These are phyloP conservation scores for Falco columbarius DNA, from an alignment of 2,797 vertebrate genomes.

Conservation along the genomic window DNA sequence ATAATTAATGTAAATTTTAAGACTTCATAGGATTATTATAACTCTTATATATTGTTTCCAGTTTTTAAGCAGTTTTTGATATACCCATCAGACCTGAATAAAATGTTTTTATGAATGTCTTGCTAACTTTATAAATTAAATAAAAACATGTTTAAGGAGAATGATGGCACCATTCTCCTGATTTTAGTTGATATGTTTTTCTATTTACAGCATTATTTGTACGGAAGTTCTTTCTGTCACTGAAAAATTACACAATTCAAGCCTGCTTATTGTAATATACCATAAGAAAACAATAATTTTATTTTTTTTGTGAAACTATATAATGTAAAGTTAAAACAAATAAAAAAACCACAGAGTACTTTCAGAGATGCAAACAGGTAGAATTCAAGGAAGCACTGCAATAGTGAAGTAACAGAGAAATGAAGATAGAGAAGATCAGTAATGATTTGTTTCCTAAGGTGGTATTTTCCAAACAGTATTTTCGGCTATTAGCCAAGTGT, in stretches of 20 bases:
- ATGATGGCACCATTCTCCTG: background rate
- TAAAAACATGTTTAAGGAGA: background rate
- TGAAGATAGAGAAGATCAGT: background rate
- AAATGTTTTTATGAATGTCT: background rate
- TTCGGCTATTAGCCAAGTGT: background rate
- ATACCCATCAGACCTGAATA: background rate
- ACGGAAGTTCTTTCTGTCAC: background rate
- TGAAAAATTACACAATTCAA: background rate
- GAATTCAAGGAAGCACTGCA: background rate
- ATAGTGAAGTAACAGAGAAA: no score
- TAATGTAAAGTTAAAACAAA: background rate
- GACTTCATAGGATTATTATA: background rate
- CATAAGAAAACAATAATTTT: background rate
- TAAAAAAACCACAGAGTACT: rapidly evolving
- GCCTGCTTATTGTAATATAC: background rate
- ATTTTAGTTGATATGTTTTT: background rate
- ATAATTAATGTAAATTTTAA: background rate
- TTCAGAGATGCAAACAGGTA: background rate
- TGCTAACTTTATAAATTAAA: background rate
- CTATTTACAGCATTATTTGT: background rate
- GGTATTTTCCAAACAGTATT: background rate
- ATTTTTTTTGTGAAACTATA: background rate
- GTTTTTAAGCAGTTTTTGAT: background rate
- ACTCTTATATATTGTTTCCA: background rate
- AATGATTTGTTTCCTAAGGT: background rate